Evolutionary conservation across 2,797 vertebrate genomes (phyloP).

Genomic region (Steatocranus sp.): DNA sequence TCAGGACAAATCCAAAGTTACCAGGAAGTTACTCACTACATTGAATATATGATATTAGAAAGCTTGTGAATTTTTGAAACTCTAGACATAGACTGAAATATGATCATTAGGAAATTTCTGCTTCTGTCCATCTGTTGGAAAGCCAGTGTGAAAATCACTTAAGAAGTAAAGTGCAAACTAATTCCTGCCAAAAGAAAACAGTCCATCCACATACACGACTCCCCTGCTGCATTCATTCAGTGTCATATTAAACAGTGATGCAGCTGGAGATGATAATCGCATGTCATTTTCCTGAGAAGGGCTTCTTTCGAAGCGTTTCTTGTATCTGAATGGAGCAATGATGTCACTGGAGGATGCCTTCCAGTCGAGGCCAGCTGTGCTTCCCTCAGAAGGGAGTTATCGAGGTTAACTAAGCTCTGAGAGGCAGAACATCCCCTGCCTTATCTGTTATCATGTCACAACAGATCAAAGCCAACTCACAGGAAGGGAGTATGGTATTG

Average conservation of each 20-base stretch:
- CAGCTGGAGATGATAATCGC: slow-evolving; percentile 1
- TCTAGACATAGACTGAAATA: background rate
- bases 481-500: background rate
- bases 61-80: background rate
- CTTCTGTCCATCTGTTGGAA: slow-evolving; percentile 23
- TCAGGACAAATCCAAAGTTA: background rate
- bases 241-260: background rate
- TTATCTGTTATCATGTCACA: slow-evolving; percentile 20
- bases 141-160: background rate
- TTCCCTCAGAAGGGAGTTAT: slow-evolving; percentile 6
- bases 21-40: background rate
- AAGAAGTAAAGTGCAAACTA: background rate
- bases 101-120: background rate
- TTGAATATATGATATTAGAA: background rate
- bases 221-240: background rate
- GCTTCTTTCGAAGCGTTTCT: background rate
- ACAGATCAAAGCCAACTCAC: slow-evolving; percentile 42
- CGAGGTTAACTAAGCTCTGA: slow-evolving; percentile 12
- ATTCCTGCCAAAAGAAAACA: background rate
- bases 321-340: background rate
- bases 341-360: slow-evolving; percentile 11
- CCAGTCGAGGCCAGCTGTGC: slow-evolving; percentile 32
- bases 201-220: background rate
- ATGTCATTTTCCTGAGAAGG: background rate
- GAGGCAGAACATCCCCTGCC: background rate